Evolutionary conservation across 1,140 invertebrate genomes (phyloP), one percentile per base, ranked within the genome.

Genomic region (Campoletis sonorensis): DNA sequence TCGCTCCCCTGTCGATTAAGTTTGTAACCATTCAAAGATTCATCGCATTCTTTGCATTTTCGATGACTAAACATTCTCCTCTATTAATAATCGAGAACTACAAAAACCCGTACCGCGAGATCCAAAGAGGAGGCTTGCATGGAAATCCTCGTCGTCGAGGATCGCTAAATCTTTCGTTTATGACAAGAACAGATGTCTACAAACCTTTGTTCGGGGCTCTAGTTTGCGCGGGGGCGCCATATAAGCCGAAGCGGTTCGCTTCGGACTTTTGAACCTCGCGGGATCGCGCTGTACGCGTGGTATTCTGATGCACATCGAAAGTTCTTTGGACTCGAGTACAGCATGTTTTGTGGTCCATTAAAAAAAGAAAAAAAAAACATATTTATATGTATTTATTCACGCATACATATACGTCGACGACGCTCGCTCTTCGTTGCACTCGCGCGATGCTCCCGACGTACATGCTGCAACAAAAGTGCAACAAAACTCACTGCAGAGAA

Each of bases 151-250:
- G 58, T 71, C 78, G 67, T 81, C 77, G 78, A 75, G 83, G 76
- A 83, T 79, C 81, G 82, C 86, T 90, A 90, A 91, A 90, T 91
- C 89, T 88, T 84, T 85, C 84, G 73, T 82, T 89, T 90, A 89
- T 91, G 90, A 92, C 90, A 89, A 87, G 88, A 91, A 90, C 90
- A 91, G 89, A 91, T 91, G 90, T 91, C 89, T 87, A 86, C 88
- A 88, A 90, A 87, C 86, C 85, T 88, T 90, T 90, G 89, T 91
- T 89, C 85, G 87, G 87, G 70, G 67, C 73, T 84, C 87, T 90
- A 89, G 88, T 89, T 88, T 86, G 86, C 85, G 85, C 85, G 84
- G 86, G 89, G 89, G 87, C 88, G 89, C 88, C 88, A 86, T 89
- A 88, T 88, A 89, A 90, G 88, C 85, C 79, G 81, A 67, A 73